phyloP scores from a whole-genome alignment of 1,140 invertebrate genomes.

The Heliconius nattereri region DNA sequence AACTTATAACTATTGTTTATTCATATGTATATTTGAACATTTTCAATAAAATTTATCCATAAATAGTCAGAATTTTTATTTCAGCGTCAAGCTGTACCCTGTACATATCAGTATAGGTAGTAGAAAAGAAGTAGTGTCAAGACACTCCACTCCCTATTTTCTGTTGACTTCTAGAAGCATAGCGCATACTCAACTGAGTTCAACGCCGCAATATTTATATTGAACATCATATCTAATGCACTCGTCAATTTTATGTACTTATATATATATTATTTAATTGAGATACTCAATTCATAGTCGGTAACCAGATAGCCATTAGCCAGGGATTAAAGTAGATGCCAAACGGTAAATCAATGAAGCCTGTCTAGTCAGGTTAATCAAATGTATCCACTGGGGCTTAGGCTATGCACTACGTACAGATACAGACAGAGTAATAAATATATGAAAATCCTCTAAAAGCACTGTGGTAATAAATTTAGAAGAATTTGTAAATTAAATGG shows the following conservation, averaged over 20 bases:
- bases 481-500: neutral
- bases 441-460: neutral
- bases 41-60: too few species aligned
- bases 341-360: slow-evolving; percentile 79
- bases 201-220: neutral
- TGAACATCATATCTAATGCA: neutral
- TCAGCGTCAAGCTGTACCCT: too few species aligned
- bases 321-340: slow-evolving; percentile 76
- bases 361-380: slow-evolving; percentile 80
- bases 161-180: too few species aligned
- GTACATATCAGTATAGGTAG: too few species aligned
- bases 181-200: too few species aligned
- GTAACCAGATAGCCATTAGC: slow-evolving; percentile 57
- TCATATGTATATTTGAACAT: too few species aligned
- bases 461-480: neutral
- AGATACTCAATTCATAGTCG: slow-evolving; percentile 20
- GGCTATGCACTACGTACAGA: slow-evolving; percentile 59
- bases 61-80: too few species aligned
- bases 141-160: too few species aligned
- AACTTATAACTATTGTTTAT: too few species aligned
- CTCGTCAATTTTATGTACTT: neutral
- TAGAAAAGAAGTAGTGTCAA: too few species aligned
- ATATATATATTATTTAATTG: slow-evolving; percentile 17
- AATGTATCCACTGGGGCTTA: slow-evolving; percentile 75
- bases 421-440: slow-evolving; percentile 48